Percentiles rank a stretch among this genome's conserved stretches.
Evolutionary conservation across 1,140 invertebrate genomes (phyloP).

Genomic region (Eriocheir sinensis): DNA sequence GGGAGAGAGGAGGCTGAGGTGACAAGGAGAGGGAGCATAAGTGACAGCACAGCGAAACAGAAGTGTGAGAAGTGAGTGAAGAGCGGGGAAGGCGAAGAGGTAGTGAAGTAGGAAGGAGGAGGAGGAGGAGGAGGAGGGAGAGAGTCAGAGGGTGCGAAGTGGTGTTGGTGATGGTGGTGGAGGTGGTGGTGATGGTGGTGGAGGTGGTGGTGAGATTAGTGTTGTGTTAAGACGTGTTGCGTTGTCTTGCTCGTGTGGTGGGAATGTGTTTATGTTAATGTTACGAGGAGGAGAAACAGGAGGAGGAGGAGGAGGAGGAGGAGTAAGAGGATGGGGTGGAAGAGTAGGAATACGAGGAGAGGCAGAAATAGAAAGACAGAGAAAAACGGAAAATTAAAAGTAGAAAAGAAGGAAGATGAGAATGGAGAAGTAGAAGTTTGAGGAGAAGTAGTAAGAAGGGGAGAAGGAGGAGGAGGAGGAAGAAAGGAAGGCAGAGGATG

Average conservation of each 20-base stretch:
- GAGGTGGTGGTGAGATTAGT: no score
- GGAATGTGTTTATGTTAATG: not conserved
- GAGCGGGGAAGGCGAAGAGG: no score
- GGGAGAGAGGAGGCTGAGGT: no score
- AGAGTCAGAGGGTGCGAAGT: not conserved
- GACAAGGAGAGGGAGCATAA: not conserved
- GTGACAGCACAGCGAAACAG: no score
- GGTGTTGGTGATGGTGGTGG: not conserved
- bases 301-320: not conserved
- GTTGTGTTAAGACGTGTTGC: not conserved
- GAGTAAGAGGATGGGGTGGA: not conserved
- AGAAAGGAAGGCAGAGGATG: not conserved
- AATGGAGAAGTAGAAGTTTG: not conserved
- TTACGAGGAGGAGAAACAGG: not conserved
- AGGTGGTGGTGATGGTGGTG: no score
- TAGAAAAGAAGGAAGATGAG: not conserved
- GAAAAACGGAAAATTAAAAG: no score
- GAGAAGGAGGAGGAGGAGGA: slow-evolving; percentile 10
- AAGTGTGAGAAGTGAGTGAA: no score
- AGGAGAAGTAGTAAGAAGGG: not conserved
- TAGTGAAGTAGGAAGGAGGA: not conserved
- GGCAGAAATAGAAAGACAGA: not conserved
- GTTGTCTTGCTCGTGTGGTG: not conserved
- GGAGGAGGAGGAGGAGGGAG: not conserved
- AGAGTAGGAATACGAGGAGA: not conserved